Conservation (phyloP, 2,888 invertebrate species). For the Ichneumoninae sp. region DNA sequence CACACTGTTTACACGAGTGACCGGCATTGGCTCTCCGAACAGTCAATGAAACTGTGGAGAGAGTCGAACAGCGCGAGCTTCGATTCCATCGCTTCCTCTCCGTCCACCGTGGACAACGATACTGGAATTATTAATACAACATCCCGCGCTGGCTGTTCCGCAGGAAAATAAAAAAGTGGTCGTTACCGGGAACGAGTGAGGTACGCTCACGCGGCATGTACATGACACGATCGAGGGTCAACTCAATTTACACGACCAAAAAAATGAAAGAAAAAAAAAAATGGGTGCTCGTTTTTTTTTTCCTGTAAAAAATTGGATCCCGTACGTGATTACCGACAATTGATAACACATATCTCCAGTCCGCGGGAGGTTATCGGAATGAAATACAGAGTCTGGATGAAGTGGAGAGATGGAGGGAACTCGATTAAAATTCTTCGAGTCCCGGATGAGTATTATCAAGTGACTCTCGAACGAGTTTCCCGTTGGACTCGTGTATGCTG, state of each 20-base stretch:
- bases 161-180: conserved; percentile 33
- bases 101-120: neutral
- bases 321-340: neutral
- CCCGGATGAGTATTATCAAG: neutral
- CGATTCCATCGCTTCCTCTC: conserved; percentile 12
- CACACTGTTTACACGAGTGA: neutral
- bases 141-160: conserved; percentile 35
- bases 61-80: neutral
- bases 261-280: neutral
- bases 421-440: conserved; percentile 14
- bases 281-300: neutral
- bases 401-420: neutral
- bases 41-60: conserved; percentile 39
- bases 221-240: neutral
- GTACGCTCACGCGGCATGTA: neutral
- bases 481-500: neutral
- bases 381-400: neutral
- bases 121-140: conserved; percentile 58
- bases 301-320: neutral
- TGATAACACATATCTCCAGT: neutral
- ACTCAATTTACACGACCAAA: conserved; percentile 21
- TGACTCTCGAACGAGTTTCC: neutral
- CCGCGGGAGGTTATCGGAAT: neutral
- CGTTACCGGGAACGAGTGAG: conserved; percentile 26
- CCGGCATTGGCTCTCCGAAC: neutral